phyloP scores from a whole-genome alignment of 1,140 invertebrate genomes.

The Platorchestia sp. region DNA sequence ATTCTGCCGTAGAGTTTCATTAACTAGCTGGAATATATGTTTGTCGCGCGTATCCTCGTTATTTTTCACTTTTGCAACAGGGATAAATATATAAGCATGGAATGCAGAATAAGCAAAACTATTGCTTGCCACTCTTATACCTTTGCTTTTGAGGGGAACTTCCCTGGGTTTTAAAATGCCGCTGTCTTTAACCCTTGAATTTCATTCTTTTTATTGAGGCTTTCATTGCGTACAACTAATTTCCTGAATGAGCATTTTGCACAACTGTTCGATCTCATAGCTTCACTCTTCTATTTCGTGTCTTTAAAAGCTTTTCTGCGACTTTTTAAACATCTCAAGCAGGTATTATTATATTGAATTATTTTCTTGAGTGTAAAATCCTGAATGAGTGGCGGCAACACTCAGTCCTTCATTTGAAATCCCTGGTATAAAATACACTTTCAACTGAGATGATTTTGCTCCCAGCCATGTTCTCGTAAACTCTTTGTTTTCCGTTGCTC shows the following conservation, averaged over 20 bases:
- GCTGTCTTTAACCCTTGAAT: not conserved
- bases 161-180: too few relatives aligned
- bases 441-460: not conserved
- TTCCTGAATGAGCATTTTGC: not conserved
- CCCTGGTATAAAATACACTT: not conserved
- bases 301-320: not conserved
- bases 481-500: not conserved
- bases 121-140: not conserved
- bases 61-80: not conserved
- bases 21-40: not conserved
- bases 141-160: too few relatives aligned
- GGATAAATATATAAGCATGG: too few relatives aligned
- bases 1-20: not conserved
- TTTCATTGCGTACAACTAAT: not conserved
- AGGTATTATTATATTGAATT: not conserved
- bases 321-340: not conserved
- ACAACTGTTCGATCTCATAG: too few relatives aligned
- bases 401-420: not conserved
- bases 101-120: too few relatives aligned
- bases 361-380: not conserved
- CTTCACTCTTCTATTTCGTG: not conserved
- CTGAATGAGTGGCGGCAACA: not conserved
- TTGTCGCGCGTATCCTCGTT: not conserved
- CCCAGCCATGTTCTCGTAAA: not conserved
- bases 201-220: not conserved